phyloP scores from a whole-genome alignment of 2,797 vertebrate genomes.

The Cuniculus paca region DNA sequence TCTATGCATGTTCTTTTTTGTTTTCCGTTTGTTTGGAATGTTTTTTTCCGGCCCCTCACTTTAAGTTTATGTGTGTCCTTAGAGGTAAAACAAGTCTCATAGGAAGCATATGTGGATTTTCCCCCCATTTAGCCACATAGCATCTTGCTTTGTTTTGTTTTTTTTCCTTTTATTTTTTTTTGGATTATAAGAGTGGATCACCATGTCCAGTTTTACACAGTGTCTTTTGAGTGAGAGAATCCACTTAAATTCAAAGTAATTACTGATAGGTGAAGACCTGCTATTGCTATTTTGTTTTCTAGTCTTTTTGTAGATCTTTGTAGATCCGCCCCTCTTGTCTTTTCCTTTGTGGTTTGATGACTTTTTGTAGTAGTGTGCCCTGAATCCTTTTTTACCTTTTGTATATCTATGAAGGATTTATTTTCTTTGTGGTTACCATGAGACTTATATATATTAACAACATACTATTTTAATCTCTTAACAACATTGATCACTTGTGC shows the following conservation, averaged over 20 bases:
- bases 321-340: neutral
- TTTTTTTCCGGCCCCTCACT: neutral
- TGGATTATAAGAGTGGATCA: neutral
- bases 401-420: neutral
- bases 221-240: neutral
- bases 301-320: neutral
- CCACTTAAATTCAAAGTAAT: neutral
- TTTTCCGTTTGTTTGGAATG: neutral
- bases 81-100: neutral
- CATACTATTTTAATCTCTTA: neutral
- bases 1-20: neutral
- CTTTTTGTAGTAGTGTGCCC: neutral
- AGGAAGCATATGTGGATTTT: neutral
- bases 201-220: neutral
- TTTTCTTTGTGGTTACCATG: neutral
- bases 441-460: neutral
- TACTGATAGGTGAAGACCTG: neutral
- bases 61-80: neutral
- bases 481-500: neutral
- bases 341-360: neutral
- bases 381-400: conserved; percentile 11
- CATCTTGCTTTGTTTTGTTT: neutral
- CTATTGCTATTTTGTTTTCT: neutral
- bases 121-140: neutral
- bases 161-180: neutral